Base-by-base conservation (phyloP, 1,140 invertebrate species). In the Parasteatoda tepidariorum region DNA sequence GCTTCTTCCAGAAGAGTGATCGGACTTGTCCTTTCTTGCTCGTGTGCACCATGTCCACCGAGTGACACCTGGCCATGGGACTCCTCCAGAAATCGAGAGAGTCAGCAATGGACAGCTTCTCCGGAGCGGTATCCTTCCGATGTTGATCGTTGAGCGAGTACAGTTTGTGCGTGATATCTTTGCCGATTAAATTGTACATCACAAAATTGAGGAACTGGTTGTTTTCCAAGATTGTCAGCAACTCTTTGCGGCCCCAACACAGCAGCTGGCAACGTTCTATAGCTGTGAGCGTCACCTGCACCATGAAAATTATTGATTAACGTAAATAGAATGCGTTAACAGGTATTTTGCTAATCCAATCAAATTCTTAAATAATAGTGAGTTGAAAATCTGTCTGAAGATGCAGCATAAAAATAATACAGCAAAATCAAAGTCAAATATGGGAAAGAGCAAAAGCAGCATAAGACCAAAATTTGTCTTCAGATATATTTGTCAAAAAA, bases 161-260 rank as follows among this genome's bases (percentile, higher is more conserved):
- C 84, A 95, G 89, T 89, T 96, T 95, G 86, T 94, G 92, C 2
- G 94, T 95, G 86, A 96, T 94, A 88, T 96, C 94, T 89, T 95
- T 95, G 54, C 93, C 94, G 88, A 95, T 94, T 75, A 96, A 91
- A 87, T 92, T 93, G 87, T 93, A 92, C 59, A 96, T 90, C 22
- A 95, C 92, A 61, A 92, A 91, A 87, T 93, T 92, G 75, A 96
- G 90, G 85, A 93, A 91, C 7, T 92, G 93, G 86, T 94, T 90
- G 84, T 93, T 92, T 64, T 93, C 91, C 54, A 96, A 90, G 55
- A 94, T 92, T 57, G 93, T 91, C 86, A 93, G 92, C 55, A 95
- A 89, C 81, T 92, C 92, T 88, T 93, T 91, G 84, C 93, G 91
- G 38, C 93, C 92, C 95, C 94, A 95, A 85, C 93, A 94, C 66